Conservation (phyloP, 2,113 vertebrate genomes). For the Mus pahari region DNA sequence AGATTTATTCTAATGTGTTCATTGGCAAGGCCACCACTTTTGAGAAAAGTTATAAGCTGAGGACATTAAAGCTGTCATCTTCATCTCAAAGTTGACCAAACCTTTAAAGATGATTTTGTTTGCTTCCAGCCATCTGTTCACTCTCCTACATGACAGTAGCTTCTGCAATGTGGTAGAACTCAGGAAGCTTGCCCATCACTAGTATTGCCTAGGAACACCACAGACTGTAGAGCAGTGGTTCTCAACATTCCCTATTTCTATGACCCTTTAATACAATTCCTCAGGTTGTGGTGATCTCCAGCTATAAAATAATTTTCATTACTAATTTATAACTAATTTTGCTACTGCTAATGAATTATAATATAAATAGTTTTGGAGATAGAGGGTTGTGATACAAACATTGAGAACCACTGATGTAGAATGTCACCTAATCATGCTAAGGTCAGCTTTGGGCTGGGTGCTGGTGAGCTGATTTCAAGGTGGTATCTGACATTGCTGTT, state of each 20-base stretch:
- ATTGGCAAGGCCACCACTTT: not conserved
- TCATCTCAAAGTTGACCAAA: not conserved
- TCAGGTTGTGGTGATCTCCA: not conserved
- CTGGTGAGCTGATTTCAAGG: not conserved
- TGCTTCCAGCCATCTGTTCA: not conserved
- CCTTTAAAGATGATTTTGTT: not conserved
- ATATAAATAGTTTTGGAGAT: not conserved
- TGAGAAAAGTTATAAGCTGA: not conserved
- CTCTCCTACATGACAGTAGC: not conserved
- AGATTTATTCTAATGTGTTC: not conserved
- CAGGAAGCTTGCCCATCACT: not conserved
- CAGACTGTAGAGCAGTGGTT: not conserved
- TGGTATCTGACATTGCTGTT: not conserved
- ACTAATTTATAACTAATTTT: not conserved
- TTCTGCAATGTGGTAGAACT: conserved; percentile 42
- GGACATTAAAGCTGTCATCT: not conserved
- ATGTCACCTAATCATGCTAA: not conserved
- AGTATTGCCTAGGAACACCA: not conserved
- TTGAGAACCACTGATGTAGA: not conserved
- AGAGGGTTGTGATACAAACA: not conserved
- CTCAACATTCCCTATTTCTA: not conserved
- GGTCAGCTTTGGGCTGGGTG: not conserved
- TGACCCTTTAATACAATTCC: not conserved
- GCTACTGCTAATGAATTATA: not conserved
- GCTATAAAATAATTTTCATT: not conserved